phyloP scores from a whole-genome alignment of 1,140 invertebrate species.

The Pectinophora gossypiella region DNA sequence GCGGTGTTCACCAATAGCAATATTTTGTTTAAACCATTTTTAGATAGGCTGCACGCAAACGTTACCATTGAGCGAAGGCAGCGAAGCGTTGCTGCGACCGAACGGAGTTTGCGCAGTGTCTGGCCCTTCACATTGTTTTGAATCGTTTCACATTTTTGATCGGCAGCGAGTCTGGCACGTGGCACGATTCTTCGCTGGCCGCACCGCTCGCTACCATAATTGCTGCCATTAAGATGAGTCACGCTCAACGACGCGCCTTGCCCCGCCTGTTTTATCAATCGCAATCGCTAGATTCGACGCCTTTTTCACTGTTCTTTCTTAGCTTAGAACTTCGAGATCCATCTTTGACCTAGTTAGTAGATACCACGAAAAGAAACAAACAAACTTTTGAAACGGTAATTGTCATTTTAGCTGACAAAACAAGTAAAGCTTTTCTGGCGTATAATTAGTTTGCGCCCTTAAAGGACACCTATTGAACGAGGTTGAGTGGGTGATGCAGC shows the following conservation, averaged over 20 bases:
- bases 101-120: slow-evolving; percentile 7
- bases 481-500: neutral
- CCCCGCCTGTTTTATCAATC: slow-evolving; percentile 56
- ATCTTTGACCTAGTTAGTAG: too few species aligned
- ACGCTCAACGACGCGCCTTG: slow-evolving; percentile 58
- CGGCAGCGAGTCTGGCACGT: slow-evolving; percentile 25
- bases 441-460: too few species aligned
- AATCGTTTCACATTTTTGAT: slow-evolving; percentile 10
- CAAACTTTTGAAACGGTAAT: too few species aligned
- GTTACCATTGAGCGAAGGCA: slow-evolving; percentile 10
- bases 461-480: slow-evolving; percentile 27
- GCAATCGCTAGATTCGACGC: slow-evolving; percentile 36
- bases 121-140: slow-evolving; percentile 14
- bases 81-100: slow-evolving; percentile 6
- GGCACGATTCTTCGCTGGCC: slow-evolving; percentile 36
- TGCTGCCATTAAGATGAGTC: slow-evolving; percentile 70
- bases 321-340: too few species aligned
- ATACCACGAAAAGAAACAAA: too few species aligned
- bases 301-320: slow-evolving; percentile 15
- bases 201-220: slow-evolving; percentile 49
- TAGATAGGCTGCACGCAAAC: neutral
- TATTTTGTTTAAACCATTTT: neutral
- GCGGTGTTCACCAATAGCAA: neutral
- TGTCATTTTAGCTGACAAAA: too few species aligned
- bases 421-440: too few species aligned